Evolutionary conservation across 92 coral and sea anemone species (phyloP), one percentile per base, ranked within the genome.

Genomic region (Diadumene lineata): DNA sequence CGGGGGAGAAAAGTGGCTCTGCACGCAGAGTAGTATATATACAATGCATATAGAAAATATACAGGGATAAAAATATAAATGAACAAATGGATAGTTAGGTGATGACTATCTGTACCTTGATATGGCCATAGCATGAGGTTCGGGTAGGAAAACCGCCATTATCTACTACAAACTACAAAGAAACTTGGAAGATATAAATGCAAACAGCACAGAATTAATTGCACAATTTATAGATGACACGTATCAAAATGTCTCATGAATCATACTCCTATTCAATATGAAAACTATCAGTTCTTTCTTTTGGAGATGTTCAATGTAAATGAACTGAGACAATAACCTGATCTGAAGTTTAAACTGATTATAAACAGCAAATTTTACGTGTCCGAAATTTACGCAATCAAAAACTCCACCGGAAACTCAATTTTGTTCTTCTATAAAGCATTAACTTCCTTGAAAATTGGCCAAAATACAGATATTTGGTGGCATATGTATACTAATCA

Each of bases 41-140:
- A n/a, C n/a, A n/a, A n/a, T n/a, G n/a, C n/a, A n/a, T n/a, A n/a
- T n/a, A n/a, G n/a, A n/a, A n/a, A n/a, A n/a, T n/a, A n/a, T n/a
- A n/a, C n/a, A n/a, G n/a, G n/a, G n/a, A n/a, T n/a, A n/a, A n/a
- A n/a, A n/a, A n/a, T n/a, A n/a, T n/a, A n/a, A n/a, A n/a, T n/a
- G n/a, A n/a, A n/a, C n/a, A n/a, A n/a, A 38, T 38, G 48, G 48
- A 38, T 38, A 13, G 48, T 38, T 38, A 13, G 7, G 13, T 13
- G 13, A 6, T 38, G 48, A 13, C 48, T 38, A 4, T 4, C 48
- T 38, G 6, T 33, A 70, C 75, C 75, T 70, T 51, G 75, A 30
- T 19, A 70, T 70, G 53, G 75, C 75, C 78, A 73, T 56, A 15
- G 68, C 50, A 21, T 8, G 56, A 24, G 78, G 78, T 53, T 73